These are phyloP conservation scores for Campoplex nolae DNA, from an alignment of 2,888 invertebrate species.

Conservation along the genomic window DNA sequence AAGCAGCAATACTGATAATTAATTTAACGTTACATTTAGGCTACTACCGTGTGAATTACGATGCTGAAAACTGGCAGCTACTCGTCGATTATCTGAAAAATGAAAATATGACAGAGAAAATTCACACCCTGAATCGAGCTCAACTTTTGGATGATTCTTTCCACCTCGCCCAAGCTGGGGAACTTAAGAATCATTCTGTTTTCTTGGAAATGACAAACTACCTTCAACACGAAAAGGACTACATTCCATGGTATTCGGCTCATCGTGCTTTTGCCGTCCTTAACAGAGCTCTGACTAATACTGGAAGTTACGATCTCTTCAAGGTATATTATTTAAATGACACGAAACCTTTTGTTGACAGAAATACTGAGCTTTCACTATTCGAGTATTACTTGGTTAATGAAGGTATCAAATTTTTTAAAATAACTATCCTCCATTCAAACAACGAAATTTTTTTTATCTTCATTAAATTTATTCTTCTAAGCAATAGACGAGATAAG, in stretches of 20 bases:
- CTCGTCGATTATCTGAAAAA: constrained; percentile 73
- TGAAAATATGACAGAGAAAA: constrained; percentile 67
- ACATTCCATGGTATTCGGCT: constrained; percentile 89
- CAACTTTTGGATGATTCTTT: constrained; percentile 86
- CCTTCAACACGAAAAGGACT: constrained; percentile 87
- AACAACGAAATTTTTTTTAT: no score
- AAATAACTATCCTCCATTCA: no score
- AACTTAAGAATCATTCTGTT: constrained; percentile 84
- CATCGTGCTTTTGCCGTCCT: constrained; percentile 84
- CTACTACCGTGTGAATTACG: constrained; percentile 83
- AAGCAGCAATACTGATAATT: not conserved
- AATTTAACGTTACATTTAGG: constrained; percentile 70
- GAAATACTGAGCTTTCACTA: not conserved
- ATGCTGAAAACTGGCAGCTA: constrained; percentile 81
- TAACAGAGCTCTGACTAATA: constrained; percentile 84
- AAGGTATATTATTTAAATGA: constrained; percentile 56
- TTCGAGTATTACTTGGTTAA: not conserved
- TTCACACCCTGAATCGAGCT: constrained; percentile 85
- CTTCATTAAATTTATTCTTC: no score
- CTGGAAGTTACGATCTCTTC: constrained; percentile 86
- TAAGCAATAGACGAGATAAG: no score
- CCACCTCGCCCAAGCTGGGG: constrained; percentile 83
- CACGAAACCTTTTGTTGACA: not conserved
- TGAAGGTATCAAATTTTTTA: no score
- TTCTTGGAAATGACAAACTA: constrained; percentile 85